Evolutionary conservation across 1,140 invertebrate genomes (phyloP), one percentile per base, ranked within the genome.

Genomic region (Palaemon carinicauda): DNA sequence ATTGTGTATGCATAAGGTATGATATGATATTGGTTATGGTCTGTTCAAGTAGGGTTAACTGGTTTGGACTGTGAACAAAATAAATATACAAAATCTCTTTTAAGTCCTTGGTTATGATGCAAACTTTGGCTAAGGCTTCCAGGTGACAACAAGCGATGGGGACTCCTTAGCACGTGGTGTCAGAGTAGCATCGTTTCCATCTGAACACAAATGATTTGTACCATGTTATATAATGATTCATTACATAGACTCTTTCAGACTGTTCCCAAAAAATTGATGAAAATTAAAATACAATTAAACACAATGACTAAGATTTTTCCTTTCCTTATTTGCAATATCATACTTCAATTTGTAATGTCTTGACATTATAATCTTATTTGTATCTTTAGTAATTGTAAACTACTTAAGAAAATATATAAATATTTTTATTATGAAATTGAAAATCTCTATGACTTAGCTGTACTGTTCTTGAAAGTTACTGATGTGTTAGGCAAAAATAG

Each of bases 121-220:
- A 80, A 65, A 80, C 78, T 78, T 86, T 86, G 77, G 75, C 84
- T 86, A 86, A 80, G 84, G 84, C 84, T 86, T 86, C 84, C 84
- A 86, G 77, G 77, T 65, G 69, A 86, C 77, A 86, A 79, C 84
- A 71, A n/a, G 60, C 84, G 56, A 79, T 74, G 84, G 84, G 80
- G 84, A 86, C 78, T 86, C 69, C 78, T 86, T 79, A 86, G 84
- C 78, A 79, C 75, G 84, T 86, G 84, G 84, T 78, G 77, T 86
- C 77, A 86, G 84, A 80, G 80, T 86, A 86, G 84, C 78, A 86
- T 86, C 84, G 77, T 86, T 80, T 86, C 84, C 84, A 86, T 86
- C 84, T 73, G 84, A 86, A 86, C 84, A 86, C 84, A 86, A 86
- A 86, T 86, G 79, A 86, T 86, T 86, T 86, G 84, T 86, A 86